Evolutionary conservation across 2,888 invertebrate genomes (phyloP), one percentile per base, ranked within the genome.

Genomic region (Carpatolechia fugitivella): DNA sequence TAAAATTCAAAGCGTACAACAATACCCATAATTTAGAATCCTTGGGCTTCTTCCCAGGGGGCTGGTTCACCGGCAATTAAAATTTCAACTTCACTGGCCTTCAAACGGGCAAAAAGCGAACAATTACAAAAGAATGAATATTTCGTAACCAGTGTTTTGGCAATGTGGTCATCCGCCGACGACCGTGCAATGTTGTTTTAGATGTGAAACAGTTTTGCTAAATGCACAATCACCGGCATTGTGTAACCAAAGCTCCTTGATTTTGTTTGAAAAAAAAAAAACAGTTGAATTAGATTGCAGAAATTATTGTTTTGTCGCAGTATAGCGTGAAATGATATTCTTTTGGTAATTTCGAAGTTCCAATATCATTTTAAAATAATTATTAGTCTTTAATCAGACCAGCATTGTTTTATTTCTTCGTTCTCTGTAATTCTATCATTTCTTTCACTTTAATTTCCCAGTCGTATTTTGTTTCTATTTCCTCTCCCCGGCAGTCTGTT

Each of bases 391-490:
- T 14, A 13, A 7, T 14, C 13, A 7, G 13, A n/a, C n/a, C 1
- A 6, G 13, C 18, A 31, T 41, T 33, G n/a, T 18, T 41, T 41
- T 29, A 31, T 30, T 13, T 14, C 18, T 16, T 18, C 16, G 8
- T 40, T 18, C 24, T 36, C 16, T 18, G 44, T 18, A 20, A 1
- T 44, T 33, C 53, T 52, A 58, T 59, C 55, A 59, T 61, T 64
- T 64, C 62, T 57, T 60, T 63, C 62, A 53, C 52, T 30, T 30
- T 29, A 5, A 52, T 31, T 49, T 36, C 47, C 46, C 18, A 24
- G 36, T 58, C 64, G 57, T 61, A 64, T 69, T 69, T 69, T 69
- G 65, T 71, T 70, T 71, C 69, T 64, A 71, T 76, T 53, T 56
- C 56, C 53, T 36, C 11, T 18, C 24, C 31, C 50, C 20, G 16